A percentile compares a stretch with the other conserved stretches of the same genome.
These are phyloP conservation scores for Cephus sareptanus DNA, from an alignment of 2,888 invertebrate genomes.

Conservation along the genomic window DNA sequence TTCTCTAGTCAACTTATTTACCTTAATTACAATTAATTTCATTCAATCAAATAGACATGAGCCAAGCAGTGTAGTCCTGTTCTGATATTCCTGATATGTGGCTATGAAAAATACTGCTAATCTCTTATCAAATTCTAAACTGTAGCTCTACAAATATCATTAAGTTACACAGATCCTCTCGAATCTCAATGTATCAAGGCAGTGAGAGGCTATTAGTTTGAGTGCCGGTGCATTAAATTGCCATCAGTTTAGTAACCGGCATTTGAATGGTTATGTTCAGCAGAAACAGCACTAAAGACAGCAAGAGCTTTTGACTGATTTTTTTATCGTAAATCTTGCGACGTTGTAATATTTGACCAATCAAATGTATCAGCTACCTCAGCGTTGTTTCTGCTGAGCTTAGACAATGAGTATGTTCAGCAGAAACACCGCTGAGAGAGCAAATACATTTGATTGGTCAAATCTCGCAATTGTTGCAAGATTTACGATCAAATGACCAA, in stretches of 20 bases:
- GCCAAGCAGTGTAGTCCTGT: neutral
- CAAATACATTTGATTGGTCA: too few species aligned
- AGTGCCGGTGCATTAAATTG: neutral
- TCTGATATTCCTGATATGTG: constrained; percentile 1
- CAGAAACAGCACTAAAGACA: neutral
- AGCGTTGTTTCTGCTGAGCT: neutral
- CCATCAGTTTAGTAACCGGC: neutral
- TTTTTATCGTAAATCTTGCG: neutral
- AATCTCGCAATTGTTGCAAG: too few species aligned
- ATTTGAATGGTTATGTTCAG: neutral
- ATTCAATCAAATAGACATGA: neutral
- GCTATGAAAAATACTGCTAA: constrained; percentile 5
- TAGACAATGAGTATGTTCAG: too few species aligned
- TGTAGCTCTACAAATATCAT: neutral
- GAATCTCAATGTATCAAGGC: neutral
- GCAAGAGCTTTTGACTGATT: too few species aligned
- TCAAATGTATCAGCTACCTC: neutral
- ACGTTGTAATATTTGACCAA: neutral
- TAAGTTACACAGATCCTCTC: constrained; percentile 14
- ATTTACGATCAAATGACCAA: too few species aligned
- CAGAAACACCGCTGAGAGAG: too few species aligned
- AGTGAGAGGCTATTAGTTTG: neutral
- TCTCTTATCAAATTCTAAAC: neutral
- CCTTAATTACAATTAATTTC: neutral
- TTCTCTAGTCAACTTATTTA: neutral